Evolutionary conservation across 2,888 invertebrate species (phyloP), one percentile per base, ranked within the genome.

Genomic region (Apotomis turbidana): DNA sequence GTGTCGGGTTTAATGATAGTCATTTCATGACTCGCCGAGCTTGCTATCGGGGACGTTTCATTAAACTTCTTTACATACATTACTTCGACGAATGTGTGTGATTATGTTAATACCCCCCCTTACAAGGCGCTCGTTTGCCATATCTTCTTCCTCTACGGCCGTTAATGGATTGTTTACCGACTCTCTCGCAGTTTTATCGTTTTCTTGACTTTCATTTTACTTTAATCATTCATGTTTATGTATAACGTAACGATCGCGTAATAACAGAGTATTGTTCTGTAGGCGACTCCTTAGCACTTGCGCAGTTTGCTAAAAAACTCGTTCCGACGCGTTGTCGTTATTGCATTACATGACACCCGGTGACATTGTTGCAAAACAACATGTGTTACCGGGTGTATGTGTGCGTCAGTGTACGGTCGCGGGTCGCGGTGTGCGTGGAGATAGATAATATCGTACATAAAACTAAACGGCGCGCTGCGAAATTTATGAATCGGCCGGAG

Each of bases 1-100:
- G 93, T 90, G 92, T 91, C 89, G 90, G 87, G 81, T 85, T 88
- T 93, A 93, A 93, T 93, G 90, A 91, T 91, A 89, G 92, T 93
- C 87, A 92, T 92, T 91, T 90, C 89, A 90, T 89, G 90, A 90
- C 87, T 89, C 90, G 89, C 85, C 90, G 87, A 83, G 87, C 90
- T 89, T 80, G 88, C 89, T 87, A 86, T 86, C 84, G 86, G 88
- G 86, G 89, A 91, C 90, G 90, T 90, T 90, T 90, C 88, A 91
- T 93, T 93, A 91, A 90, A 91, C 88, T 87, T 85, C 87, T 90
- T 89, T 87, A 89, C 90, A 89, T 90, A 89, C 87, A 90, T 90
- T 90, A 90, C 89, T 90, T 88, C 86, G 85, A 87, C 88, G 90
- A 90, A 91, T 90, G 88, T 90, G 88, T 87, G 87, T 87, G 90